Evolutionary conservation across 2,113 vertebrate species (phyloP), one percentile per base, ranked within the genome.

Genomic region (Echinops telfairi): DNA sequence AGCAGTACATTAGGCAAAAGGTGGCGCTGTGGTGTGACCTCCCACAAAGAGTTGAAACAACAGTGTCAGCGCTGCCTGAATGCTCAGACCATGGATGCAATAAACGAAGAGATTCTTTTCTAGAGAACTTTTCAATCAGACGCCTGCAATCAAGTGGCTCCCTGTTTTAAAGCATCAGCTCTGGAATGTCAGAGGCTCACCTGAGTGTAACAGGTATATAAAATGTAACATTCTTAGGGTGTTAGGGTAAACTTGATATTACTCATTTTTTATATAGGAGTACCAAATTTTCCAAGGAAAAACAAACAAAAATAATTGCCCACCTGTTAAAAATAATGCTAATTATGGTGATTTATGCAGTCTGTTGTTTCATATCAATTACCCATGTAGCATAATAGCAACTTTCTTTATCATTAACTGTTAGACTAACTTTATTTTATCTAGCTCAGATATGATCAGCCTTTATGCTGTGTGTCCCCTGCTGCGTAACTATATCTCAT

Each of bases 1-100:
- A 12, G 20, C 3, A 73, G 60, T 2, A 9, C 9, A 4, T 27
- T 27, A 33, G 64, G 23, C 3, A n/a, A 36, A 76, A 47, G n/a
- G 12, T 33, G 80, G n/a, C 31, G 6, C 29, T 43, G 29, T 47
- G 20, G 20, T 43, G 22, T 38, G 27, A 4, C 38, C 29, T 71
- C 22, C 14, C 31, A 4, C 36, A 1, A n/a, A 14, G 3, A 19
- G 17, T 25, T 20, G 40, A 83, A 53, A 78, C 73, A 53, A 40
- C 20, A n/a, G 64, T 3, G 3, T 68, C n/a, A 16, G 3, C 5
- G 8, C 5, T 33, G 10, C 6, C 3, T 22, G 0, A 12, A 38
- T 40, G 75, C 64, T 14, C 38, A 53, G 47, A 40, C 38, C 0
- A 6, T 14, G 57, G 9, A 23, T 17, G 36, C 1, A 11, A 8